Conservation (phyloP, 2,113 vertebrate genomes). For the cat (Felis catus) region F.catus_Fca126_mat1.0 CM031417.1:43457501-43458000, state of each 20-base stretch:
- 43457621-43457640: background rate
- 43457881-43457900: background rate
- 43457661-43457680: background rate
- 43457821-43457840: background rate
- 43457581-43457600: background rate
- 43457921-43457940: background rate
- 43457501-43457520: slow-evolving; percentile 63
- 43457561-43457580: slow-evolving; percentile 50
- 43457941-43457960: background rate
- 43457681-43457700: background rate
- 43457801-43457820: background rate
- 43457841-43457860: background rate
- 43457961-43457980: background rate
- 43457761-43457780: background rate
- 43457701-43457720: background rate
- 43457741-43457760: background rate
- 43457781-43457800: background rate
- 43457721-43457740: background rate
- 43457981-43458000: background rate
- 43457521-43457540: slow-evolving; percentile 51
- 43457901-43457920: background rate
- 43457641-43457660: background rate
- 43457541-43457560: slow-evolving; percentile 21
- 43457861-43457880: background rate
- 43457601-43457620: background rate